Percentiles rank a stretch among this genome's conserved stretches.
These are phyloP conservation scores for Dicerorhinus sumatrensis DNA, from an alignment of 2,113 vertebrate species.

Conservation along the genomic window DNA sequence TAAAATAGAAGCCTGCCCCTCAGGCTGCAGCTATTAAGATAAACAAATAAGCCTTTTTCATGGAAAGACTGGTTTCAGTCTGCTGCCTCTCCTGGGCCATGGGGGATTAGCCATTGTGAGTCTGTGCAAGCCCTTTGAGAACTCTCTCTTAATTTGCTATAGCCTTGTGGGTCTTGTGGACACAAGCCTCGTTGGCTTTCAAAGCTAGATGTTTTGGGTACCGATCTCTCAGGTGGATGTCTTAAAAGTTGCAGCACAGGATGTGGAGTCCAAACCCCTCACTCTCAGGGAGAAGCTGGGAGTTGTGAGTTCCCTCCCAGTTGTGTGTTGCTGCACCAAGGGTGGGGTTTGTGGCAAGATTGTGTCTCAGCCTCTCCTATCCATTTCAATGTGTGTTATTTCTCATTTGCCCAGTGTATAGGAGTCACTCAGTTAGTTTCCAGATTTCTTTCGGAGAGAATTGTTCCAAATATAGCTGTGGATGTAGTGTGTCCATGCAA, in stretches of 20 bases:
- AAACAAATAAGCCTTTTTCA: background rate
- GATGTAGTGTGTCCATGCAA: background rate
- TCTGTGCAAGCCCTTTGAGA: background rate
- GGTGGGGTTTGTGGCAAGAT: background rate
- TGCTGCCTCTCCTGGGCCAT: background rate
- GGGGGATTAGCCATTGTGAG: background rate
- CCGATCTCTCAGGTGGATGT: background rate
- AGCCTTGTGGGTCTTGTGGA: background rate
- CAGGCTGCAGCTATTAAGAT: background rate
- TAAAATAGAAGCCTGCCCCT: background rate
- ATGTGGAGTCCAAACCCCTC: background rate
- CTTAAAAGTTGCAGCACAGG: background rate
- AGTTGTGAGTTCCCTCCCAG: background rate
- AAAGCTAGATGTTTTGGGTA: background rate
- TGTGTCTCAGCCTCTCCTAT: background rate
- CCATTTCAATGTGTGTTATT: background rate
- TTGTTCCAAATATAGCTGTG: background rate
- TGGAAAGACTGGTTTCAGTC: background rate
- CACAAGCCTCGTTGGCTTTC: background rate
- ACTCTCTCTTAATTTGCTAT: background rate
- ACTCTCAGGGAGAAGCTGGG: background rate
- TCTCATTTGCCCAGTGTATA: background rate
- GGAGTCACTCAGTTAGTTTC: background rate
- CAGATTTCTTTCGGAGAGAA: background rate
- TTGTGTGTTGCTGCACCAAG: background rate